Evolutionary conservation across 2,113 vertebrate species (phyloP).

Genomic region (Silurus meridionalis): DNA sequence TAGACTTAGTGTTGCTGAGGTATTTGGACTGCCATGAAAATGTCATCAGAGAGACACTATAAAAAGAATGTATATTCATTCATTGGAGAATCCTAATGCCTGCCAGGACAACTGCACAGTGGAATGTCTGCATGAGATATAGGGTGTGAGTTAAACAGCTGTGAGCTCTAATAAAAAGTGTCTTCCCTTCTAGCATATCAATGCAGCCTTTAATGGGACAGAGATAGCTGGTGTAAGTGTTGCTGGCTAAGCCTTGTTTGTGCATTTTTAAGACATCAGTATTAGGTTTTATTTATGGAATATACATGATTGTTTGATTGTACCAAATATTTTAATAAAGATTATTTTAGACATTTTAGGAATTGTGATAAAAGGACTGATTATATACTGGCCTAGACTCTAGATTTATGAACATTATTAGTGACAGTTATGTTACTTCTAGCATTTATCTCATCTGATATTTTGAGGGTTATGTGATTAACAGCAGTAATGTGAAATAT

Average conservation of each 20-base stretch:
- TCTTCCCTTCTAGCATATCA: neutral
- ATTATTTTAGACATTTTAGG: neutral
- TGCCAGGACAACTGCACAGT: slow-evolving; percentile 9
- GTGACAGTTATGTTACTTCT: neutral
- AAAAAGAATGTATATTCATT: slow-evolving; percentile 42
- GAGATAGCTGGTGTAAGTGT: neutral
- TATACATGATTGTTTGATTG: neutral
- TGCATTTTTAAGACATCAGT: neutral
- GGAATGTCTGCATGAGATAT: slow-evolving; percentile 17
- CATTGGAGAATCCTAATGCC: slow-evolving; percentile 32
- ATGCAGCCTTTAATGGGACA: neutral
- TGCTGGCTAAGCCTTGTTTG: neutral
- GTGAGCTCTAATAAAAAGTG: slow-evolving; percentile 1
- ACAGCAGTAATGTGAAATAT: neutral
- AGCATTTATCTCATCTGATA: neutral
- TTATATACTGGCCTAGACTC: neutral
- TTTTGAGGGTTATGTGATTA: neutral
- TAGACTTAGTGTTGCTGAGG: neutral
- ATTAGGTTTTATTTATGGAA: neutral
- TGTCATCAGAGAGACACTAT: slow-evolving; percentile 35
- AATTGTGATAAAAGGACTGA: neutral
- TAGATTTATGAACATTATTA: neutral
- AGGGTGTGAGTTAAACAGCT: slow-evolving; percentile 25
- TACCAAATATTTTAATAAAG: neutral
- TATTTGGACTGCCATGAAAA: slow-evolving; percentile 37